Evolutionary conservation across 2,888 invertebrate species (phyloP).

Genomic region (Scelioninae gen. 1): DNA sequence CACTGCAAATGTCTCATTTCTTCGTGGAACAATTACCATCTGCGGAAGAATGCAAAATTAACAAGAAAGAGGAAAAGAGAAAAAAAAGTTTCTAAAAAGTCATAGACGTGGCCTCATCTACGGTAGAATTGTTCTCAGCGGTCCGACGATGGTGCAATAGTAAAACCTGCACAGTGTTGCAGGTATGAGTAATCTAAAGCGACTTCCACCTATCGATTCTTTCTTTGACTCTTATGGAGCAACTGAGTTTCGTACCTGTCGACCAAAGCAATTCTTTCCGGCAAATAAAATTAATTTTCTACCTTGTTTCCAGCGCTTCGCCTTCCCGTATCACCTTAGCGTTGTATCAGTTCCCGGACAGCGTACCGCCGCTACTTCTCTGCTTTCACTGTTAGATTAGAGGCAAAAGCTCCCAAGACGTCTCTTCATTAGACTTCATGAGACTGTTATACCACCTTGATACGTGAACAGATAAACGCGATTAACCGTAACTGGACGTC

Average conservation of each 20-base stretch:
- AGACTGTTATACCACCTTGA: slow-evolving; percentile 74
- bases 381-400: slow-evolving; percentile 80
- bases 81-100: slow-evolving; percentile 1
- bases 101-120: slow-evolving; percentile 35
- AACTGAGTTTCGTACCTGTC: slow-evolving; percentile 33
- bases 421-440: slow-evolving; percentile 81
- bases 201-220: slow-evolving; percentile 38
- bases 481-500: slow-evolving; percentile 29
- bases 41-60: slow-evolving; percentile 52
- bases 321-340: slow-evolving; percentile 42
- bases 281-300: slow-evolving; percentile 53
- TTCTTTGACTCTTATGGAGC: slow-evolving; percentile 48
- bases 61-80: slow-evolving; percentile 1
- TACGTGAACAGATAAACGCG: slow-evolving; percentile 56
- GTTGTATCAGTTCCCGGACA: slow-evolving; percentile 55
- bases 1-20: slow-evolving; percentile 68
- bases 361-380: slow-evolving; percentile 72
- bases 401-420: slow-evolving; percentile 81
- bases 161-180: slow-evolving; percentile 10
- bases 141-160: slow-evolving; percentile 27
- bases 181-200: slow-evolving; percentile 54
- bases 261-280: slow-evolving; percentile 24
- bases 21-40: slow-evolving; percentile 53
- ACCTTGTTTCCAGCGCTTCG: slow-evolving; percentile 43
- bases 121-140: slow-evolving; percentile 51